Base-by-base conservation (phyloP, 37 sponge, comb jelly and placozoan species). In the Axinella damicornis region DNA sequence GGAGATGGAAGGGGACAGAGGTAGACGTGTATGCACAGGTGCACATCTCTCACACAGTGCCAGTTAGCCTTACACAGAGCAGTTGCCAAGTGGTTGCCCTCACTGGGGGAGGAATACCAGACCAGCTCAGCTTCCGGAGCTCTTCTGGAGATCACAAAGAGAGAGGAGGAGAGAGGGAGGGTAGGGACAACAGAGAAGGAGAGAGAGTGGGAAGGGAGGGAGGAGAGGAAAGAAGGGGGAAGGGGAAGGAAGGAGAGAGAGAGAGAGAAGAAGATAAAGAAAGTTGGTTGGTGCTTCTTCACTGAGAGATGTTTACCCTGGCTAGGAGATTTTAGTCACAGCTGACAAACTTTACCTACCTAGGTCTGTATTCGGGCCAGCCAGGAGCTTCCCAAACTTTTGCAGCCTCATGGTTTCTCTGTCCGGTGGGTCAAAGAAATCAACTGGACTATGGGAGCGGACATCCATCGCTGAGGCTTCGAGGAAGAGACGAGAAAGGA, bases 41-140 rank as follows among this genome's bases (percentile, higher is more conserved):
- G 25, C 5, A 33, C 21, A 70, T 46, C 46, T 12, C 46, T 9
- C 46, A 46, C 46, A n/a, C n/a, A n/a, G 35, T 58, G 46, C 16
- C 64, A 0, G 18, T 20, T 41, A 24, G 6, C 81, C 91, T 87
- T 37, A 93, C 91, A 61, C 82, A 89, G 4, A 97, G 83, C 46
- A 97, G 85, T 73, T 94, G 94, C 97, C 97, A 96, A 21, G 94
- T 89, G n/a, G 94, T 91, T 20, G 83, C 79, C 33, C 97, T 57
- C 54, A 96, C 87, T 57, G 92, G 79, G 34, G 85, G 63, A 20
- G 97, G 97, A 20, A 96, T 86, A 20, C 97, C 97, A 20, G 88
- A 76, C 97, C 97, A 96, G 65, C 91, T 90, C 54, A 94, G 65
- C 78, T 94, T 91, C 31, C 90, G 84, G 14, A 96, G 70, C 65